Conservation (phyloP, 2,113 vertebrate genomes). For the Poeciliopsis occidentalis region DNA sequence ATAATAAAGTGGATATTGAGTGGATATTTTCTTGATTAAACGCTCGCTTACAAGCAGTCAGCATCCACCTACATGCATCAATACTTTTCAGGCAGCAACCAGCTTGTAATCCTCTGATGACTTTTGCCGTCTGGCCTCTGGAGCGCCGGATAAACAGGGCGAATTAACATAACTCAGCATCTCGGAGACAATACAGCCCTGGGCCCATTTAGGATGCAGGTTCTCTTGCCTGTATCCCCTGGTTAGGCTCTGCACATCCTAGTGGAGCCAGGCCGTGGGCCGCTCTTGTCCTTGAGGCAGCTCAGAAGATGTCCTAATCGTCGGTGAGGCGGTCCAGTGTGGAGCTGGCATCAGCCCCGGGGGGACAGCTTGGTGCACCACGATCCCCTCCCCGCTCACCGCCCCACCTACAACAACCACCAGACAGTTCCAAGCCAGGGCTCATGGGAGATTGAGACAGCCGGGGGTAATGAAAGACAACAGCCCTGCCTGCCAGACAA, state of each 20-base stretch:
- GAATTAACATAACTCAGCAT: conserved; percentile 47
- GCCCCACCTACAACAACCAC: conserved; percentile 6
- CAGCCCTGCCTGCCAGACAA: conserved; percentile 62
- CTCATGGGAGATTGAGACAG: conserved; percentile 62
- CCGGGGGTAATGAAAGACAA: conserved; percentile 70
- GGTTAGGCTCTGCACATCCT: conserved; percentile 27
- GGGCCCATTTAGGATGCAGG: conserved; percentile 36
- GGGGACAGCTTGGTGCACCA: conserved; percentile 36
- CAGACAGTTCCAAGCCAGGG: conserved; percentile 48
- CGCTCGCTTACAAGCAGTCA: conserved; percentile 25
- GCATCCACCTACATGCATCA: conserved; percentile 38
- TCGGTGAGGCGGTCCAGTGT: conserved; percentile 36
- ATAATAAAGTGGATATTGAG: conserved; percentile 26
- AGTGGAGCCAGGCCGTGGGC: conserved; percentile 47
- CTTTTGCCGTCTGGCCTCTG: conserved; percentile 32
- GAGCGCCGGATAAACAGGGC: conserved; percentile 7
- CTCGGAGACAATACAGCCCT: conserved; percentile 34
- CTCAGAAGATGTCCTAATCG: conserved; percentile 67
- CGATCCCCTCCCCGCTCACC: neutral
- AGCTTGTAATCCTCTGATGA: conserved; percentile 36
- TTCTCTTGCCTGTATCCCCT: conserved; percentile 27
- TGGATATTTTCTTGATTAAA: conserved; percentile 31
- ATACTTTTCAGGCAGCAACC: conserved; percentile 37
- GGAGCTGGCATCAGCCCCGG: conserved; percentile 47
- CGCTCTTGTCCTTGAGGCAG: conserved; percentile 55